These are phyloP conservation scores for Pseudonaja textilis DNA, from an alignment of 2,113 vertebrate species.

Conservation along the genomic window DNA sequence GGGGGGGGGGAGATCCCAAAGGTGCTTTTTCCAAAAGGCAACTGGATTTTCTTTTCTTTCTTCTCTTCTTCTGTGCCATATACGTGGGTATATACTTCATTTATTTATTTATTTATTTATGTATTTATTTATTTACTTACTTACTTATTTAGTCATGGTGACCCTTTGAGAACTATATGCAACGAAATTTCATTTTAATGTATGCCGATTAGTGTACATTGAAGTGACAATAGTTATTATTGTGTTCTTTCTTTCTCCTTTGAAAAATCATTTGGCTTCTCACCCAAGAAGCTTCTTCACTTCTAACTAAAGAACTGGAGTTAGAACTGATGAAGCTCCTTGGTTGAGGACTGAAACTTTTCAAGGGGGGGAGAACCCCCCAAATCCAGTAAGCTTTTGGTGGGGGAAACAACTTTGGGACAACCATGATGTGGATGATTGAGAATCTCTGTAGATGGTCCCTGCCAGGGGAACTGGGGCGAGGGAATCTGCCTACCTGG, in stretches of 20 bases:
- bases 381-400: not conserved
- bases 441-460: not conserved
- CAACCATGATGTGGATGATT: not conserved
- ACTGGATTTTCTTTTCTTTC: not conserved
- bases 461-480: fast-evolving
- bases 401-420: not conserved
- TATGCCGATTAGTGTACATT: too few species aligned
- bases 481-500: not conserved
- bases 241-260: not conserved
- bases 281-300: not conserved
- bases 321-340: not conserved
- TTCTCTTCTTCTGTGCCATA: too few species aligned
- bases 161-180: too few species aligned
- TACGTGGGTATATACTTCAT: too few species aligned
- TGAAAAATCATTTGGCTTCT: not conserved
- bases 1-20: not conserved
- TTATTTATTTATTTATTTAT: too few species aligned
- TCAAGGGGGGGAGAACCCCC: not conserved
- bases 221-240: too few species aligned
- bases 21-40: too few species aligned
- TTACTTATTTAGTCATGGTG: too few species aligned
- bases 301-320: not conserved
- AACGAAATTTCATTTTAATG: too few species aligned
- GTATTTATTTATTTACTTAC: too few species aligned
- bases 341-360: not conserved